Base-by-base conservation (phyloP, 2,888 invertebrate genomes). In the Dione juno region DNA sequence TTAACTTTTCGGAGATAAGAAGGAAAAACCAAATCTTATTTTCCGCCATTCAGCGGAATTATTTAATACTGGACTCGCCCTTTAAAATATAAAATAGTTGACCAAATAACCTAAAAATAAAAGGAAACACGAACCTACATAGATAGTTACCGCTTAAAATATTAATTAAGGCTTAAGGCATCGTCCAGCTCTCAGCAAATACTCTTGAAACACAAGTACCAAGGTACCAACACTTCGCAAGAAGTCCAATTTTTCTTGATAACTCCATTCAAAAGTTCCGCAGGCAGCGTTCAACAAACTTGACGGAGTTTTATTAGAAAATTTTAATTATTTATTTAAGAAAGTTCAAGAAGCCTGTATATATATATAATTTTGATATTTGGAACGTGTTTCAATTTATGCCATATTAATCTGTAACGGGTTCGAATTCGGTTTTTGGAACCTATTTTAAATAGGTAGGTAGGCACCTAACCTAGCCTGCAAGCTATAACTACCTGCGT, bases 181-280 rank as follows among this genome's bases (percentile, higher is more conserved):
- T 11, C 52, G 64, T 52, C 70, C 70, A 28, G 21, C 72, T 67
- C 58, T 19, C 8, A 11, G 28, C 58, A 53, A 53, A 41, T 72
- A 53, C 41, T 9, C 14, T 41, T 65, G 66, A 69, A 69, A 68
- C 57, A 21, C 53, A 57, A 68, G 41, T 57, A n/a, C n/a, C n/a
- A n/a, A 40, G 58, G 57, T 57, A 57, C 57, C 5, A 10, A 57
- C 37, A 64, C 37, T 74, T 75, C 71, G 54, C 58, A 52, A 67
- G 58, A 69, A 68, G 45, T 70, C 61, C 28, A 57, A 50, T 73
- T 67, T 53, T 71, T 76, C 71, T 67, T 71, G 40, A 69, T 64
- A 67, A 71, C 67, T 73, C 69, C 66, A 45, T 71, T 54, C 45
- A 21, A 65, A 71, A 74, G 67, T 74, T 74, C 52, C 64, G 5